Conservation (phyloP, 2,797 vertebrate genomes). For the Sciurus carolinensis region DNA sequence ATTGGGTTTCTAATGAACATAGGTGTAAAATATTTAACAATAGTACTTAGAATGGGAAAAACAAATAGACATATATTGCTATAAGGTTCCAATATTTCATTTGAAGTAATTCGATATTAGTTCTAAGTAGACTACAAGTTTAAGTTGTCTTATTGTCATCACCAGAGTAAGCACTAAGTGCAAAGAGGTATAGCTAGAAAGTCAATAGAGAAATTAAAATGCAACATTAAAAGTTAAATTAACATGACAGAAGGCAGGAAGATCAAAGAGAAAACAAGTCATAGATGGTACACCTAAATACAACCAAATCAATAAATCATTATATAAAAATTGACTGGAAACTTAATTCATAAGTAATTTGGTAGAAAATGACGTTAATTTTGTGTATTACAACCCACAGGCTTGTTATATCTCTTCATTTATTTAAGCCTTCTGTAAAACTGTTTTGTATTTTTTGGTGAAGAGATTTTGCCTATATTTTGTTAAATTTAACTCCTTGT, state of each 20-base stretch:
- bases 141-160: not conserved
- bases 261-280: not conserved
- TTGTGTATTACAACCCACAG: not conserved
- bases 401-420: not conserved
- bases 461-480: not conserved
- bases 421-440: not conserved
- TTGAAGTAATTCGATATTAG: not conserved
- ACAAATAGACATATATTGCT: not conserved
- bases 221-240: not conserved
- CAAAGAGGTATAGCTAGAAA: not conserved
- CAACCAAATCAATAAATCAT: not conserved
- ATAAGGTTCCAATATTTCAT: not conserved
- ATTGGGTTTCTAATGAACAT: not conserved
- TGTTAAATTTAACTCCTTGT: not conserved
- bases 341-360: not conserved
- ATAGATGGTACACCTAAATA: not conserved
- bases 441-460: not conserved
- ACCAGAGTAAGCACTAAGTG: not conserved
- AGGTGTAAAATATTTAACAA: not conserved
- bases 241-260: not conserved
- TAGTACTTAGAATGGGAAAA: not conserved
- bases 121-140: not conserved
- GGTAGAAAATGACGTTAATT: not conserved
- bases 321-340: not conserved
- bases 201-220: not conserved